Percentiles rank a stretch among this genome's conserved stretches.
These are phyloP conservation scores for Epicampocera succincta DNA, from an alignment of 2,888 invertebrate species.

Conservation along the genomic window DNA sequence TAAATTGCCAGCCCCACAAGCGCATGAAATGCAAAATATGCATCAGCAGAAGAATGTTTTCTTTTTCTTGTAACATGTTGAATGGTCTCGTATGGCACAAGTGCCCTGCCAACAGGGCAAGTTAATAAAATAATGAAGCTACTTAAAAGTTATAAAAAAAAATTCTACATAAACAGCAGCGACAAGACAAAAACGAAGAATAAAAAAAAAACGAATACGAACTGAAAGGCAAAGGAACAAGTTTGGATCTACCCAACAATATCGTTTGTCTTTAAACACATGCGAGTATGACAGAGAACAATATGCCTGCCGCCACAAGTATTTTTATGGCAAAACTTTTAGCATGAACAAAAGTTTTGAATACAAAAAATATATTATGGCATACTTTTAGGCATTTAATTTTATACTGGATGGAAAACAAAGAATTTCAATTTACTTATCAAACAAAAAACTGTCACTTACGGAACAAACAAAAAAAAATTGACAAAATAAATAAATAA, in stretches of 20 bases:
- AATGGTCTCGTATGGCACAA: slow-evolving; percentile 1
- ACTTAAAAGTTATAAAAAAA: slow-evolving; percentile 39
- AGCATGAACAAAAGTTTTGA: neutral
- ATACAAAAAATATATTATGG: slow-evolving; percentile 45
- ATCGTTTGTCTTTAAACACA: slow-evolving; percentile 5
- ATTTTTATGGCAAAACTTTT: slow-evolving; percentile 44
- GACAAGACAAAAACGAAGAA: too few relatives aligned
- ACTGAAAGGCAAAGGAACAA: slow-evolving; percentile 23
- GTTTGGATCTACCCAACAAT: neutral
- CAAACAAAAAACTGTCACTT: neutral
- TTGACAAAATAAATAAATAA: too few relatives aligned
- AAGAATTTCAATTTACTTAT: neutral
- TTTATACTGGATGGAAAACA: neutral
- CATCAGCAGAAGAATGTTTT: too few relatives aligned
- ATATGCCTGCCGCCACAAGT: slow-evolving; percentile 30
- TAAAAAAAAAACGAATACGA: neutral
- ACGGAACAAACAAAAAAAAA: too few relatives aligned
- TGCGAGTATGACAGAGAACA: slow-evolving; percentile 1
- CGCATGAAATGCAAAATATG: neutral
- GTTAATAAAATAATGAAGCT: slow-evolving; percentile 53
- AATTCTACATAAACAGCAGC: neutral
- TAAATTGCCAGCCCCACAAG: too few relatives aligned
- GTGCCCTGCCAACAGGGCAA: slow-evolving; percentile 2
- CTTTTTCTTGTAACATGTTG: slow-evolving; percentile 44
- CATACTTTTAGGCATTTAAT: slow-evolving; percentile 63